Conservation (phyloP, 2,888 invertebrate species). For the Oscheius sp. region DNA sequence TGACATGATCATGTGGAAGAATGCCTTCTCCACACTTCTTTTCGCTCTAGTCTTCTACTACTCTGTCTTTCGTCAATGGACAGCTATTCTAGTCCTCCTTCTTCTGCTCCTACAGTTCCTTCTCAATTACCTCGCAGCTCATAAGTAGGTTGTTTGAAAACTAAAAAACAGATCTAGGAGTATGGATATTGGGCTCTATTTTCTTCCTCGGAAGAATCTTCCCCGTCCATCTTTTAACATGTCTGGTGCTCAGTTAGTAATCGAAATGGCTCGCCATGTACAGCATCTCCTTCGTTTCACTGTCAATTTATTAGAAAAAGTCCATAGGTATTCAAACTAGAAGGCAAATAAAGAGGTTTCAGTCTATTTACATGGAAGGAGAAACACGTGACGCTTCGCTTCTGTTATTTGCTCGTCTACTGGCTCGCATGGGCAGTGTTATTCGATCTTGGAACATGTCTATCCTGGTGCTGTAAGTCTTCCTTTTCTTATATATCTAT, state of each 20-base stretch:
- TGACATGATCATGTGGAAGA: slow-evolving; percentile 65
- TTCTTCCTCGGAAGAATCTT: slow-evolving; percentile 60
- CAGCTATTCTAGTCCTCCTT: slow-evolving; percentile 70
- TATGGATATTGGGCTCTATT: slow-evolving; percentile 60
- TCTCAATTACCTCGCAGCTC: slow-evolving; percentile 70
- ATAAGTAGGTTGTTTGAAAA: slow-evolving; percentile 38
- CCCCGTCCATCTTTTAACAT: slow-evolving; percentile 54
- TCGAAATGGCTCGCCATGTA: slow-evolving; percentile 73
- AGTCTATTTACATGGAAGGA: slow-evolving; percentile 72
- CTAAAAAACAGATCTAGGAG: slow-evolving; percentile 56
- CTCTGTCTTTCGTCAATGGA: slow-evolving; percentile 71
- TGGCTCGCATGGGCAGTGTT: slow-evolving; percentile 68
- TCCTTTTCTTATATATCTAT: background rate
- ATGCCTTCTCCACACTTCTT: slow-evolving; percentile 59
- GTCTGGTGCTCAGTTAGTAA: slow-evolving; percentile 70
- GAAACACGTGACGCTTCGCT: slow-evolving; percentile 67
- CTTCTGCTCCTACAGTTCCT: slow-evolving; percentile 70
- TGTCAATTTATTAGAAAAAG: slow-evolving; percentile 71
- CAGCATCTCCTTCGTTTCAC: slow-evolving; percentile 68
- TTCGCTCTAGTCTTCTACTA: slow-evolving; percentile 71
- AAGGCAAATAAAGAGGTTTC: slow-evolving; percentile 32
- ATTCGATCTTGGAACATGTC: slow-evolving; percentile 66
- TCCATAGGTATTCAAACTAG: slow-evolving; percentile 72
- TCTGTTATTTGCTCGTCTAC: slow-evolving; percentile 68
- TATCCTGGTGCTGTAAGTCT: slow-evolving; percentile 61